A percentile compares a stretch with the other conserved stretches of the same genome.
Conservation (phyloP, 2,113 vertebrate genomes). For the Romanogobio albipinnatus region DNA sequence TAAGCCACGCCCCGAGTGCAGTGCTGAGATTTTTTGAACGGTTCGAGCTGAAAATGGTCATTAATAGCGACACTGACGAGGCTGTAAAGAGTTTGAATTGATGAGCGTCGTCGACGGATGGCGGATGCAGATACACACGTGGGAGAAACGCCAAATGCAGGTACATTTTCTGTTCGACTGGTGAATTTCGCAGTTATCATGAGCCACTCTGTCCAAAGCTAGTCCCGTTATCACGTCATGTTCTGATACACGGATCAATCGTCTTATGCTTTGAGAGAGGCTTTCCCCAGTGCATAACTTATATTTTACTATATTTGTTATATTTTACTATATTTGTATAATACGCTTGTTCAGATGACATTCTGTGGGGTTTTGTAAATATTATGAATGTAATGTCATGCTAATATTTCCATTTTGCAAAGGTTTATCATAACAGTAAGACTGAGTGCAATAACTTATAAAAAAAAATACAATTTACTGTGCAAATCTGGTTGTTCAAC, state of each 20-base stretch:
- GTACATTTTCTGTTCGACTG: not conserved
- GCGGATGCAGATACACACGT: not conserved
- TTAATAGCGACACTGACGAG: no score
- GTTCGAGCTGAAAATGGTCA: not conserved
- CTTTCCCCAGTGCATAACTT: not conserved
- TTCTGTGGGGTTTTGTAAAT: no score
- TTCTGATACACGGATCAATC: not conserved
- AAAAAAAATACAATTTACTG: no score
- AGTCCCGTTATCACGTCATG: not conserved
- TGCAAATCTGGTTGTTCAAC: no score
- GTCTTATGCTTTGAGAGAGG: not conserved
- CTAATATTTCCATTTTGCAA: not conserved
- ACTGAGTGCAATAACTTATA: not conserved
- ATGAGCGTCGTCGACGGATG: not conserved
- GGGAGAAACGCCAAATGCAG: not conserved
- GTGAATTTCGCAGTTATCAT: not conserved
- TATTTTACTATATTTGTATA: no score
- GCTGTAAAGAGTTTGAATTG: not conserved
- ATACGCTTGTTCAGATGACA: no score
- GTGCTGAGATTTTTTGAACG: not conserved
- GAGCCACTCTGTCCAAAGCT: not conserved
- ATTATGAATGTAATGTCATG: not conserved
- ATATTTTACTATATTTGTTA: not conserved
- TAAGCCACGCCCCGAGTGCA: not conserved
- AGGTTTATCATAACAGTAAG: not conserved